Evolutionary conservation across 2,113 vertebrate species (phyloP).

Genomic region (Proteles cristata): DNA sequence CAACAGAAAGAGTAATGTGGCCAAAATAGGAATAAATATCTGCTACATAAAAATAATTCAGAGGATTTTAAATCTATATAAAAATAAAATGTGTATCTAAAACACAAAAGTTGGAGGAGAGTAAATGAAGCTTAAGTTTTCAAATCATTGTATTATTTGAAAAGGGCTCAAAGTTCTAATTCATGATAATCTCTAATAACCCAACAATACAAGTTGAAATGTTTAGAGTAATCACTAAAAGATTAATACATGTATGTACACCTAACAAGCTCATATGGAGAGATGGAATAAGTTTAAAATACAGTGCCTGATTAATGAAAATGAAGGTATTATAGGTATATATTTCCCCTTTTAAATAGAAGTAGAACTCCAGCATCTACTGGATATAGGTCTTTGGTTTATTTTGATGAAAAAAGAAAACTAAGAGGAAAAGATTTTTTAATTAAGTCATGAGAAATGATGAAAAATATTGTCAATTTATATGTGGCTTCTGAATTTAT

Average conservation of each 20-base stretch:
- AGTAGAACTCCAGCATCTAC: not conserved
- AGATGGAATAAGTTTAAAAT: slow-evolving; percentile 25
- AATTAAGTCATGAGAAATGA: not conserved
- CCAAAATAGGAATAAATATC: not conserved
- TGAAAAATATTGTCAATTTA: not conserved
- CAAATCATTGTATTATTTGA: not conserved
- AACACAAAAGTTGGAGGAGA: not conserved
- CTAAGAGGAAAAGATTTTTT: not conserved
- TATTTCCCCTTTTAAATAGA: not conserved
- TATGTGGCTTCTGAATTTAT: not conserved
- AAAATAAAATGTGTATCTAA: not conserved
- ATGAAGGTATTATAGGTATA: not conserved
- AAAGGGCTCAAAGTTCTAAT: not conserved
- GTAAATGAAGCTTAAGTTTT: not conserved
- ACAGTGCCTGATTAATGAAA: not conserved
- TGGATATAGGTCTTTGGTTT: not conserved
- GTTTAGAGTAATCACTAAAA: not conserved
- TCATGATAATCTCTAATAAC: not conserved
- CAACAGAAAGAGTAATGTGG: not conserved
- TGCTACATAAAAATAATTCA: not conserved
- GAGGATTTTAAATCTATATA: not conserved
- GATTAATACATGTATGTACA: not conserved
- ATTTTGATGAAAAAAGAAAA: not conserved
- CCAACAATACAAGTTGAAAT: not conserved
- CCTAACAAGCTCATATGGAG: not conserved